phyloP scores from a whole-genome alignment of 2,888 invertebrate genomes.

The Eugnorisma glareosa region DNA sequence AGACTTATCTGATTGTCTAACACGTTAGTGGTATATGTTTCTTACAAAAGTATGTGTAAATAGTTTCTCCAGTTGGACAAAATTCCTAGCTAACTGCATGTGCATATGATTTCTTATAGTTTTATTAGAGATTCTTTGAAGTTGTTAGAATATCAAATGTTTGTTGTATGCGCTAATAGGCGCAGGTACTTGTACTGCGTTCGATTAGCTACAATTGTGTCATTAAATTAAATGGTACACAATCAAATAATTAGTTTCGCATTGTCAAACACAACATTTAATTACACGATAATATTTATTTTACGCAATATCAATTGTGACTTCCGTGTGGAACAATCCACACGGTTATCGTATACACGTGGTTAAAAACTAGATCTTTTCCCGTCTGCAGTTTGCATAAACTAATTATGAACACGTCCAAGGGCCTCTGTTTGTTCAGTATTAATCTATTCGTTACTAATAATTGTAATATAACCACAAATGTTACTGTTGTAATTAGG shows the following conservation, averaged over 20 bases:
- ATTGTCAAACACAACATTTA: constrained; percentile 71
- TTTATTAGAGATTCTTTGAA: constrained; percentile 18
- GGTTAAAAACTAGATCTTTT: constrained; percentile 78
- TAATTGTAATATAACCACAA: constrained; percentile 69
- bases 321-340: constrained; percentile 73
- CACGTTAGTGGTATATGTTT: background rate
- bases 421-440: constrained; percentile 72
- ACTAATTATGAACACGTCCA: constrained; percentile 74
- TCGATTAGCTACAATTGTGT: constrained; percentile 41
- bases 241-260: constrained; percentile 72
- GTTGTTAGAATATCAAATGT: constrained; percentile 8
- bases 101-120: constrained; percentile 14
- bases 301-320: constrained; percentile 61
- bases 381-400: constrained; percentile 73
- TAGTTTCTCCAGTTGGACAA: constrained; percentile 23
- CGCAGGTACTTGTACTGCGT: constrained; percentile 1
- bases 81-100: constrained; percentile 23
- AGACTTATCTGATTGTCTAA: constrained; percentile 18
- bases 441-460: constrained; percentile 71
- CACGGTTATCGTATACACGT: constrained; percentile 78
- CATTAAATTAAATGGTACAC: constrained; percentile 46
- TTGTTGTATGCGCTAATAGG: constrained; percentile 3
- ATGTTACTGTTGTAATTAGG: constrained; percentile 69
- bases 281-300: constrained; percentile 71
- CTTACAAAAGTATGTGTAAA: constrained; percentile 44